These are phyloP conservation scores for Phataginus tetradactyla DNA, from an alignment of 2,797 vertebrate species.

Conservation along the genomic window DNA sequence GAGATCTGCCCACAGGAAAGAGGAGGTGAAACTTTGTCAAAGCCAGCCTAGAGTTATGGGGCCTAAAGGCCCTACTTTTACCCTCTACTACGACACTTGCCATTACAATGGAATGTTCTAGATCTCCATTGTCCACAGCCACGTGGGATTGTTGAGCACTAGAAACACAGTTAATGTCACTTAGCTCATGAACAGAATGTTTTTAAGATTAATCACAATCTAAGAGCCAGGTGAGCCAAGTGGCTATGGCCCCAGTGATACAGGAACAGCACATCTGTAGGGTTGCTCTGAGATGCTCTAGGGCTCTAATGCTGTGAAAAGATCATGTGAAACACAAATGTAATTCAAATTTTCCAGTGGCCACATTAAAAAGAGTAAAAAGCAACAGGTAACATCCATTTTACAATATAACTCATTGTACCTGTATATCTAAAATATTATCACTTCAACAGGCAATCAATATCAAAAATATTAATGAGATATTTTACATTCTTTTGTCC, in stretches of 20 bases:
- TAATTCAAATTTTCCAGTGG: background rate
- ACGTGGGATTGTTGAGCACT: background rate
- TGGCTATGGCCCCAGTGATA: fast-evolving
- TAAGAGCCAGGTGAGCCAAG: background rate
- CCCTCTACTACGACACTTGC: background rate
- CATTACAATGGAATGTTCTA: background rate
- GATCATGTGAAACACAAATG: background rate
- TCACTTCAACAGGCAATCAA: background rate
- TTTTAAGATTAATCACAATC: background rate
- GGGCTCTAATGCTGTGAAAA: background rate
- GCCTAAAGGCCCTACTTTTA: background rate
- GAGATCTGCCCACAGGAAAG: background rate
- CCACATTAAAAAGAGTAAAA: background rate
- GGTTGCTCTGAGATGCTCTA: background rate
- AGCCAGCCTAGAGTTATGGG: background rate
- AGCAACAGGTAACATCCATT: background rate
- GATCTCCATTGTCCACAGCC: background rate
- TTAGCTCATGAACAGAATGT: background rate
- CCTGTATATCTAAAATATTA: background rate
- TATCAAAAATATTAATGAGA: background rate
- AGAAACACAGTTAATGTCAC: background rate
- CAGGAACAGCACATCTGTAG: background rate
- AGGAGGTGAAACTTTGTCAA: background rate
- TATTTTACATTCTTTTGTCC: background rate
- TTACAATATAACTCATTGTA: background rate